A percentile compares a stretch with the other conserved stretches of the same genome.
phyloP scores from a whole-genome alignment of 2,113 vertebrate species.

The Chiloscyllium plagiosum region DNA sequence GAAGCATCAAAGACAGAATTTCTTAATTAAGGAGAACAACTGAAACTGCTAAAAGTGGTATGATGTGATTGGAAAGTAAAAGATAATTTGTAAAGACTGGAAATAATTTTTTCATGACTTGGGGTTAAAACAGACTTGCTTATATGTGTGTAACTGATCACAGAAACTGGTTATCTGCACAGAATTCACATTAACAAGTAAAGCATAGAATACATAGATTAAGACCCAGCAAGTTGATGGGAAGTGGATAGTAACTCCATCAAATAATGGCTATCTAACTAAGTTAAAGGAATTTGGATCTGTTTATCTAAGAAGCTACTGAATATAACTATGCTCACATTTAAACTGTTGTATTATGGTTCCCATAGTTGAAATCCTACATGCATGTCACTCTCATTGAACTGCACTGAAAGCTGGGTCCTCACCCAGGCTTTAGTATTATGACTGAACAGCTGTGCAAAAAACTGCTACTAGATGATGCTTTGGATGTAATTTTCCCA shows the following conservation, averaged over 20 bases:
- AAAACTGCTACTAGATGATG: conserved; percentile 8
- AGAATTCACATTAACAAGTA: background rate
- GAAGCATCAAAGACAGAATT: background rate
- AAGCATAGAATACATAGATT: background rate
- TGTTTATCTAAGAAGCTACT: background rate
- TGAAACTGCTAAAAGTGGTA: background rate
- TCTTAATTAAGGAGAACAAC: background rate
- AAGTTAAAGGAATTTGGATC: background rate
- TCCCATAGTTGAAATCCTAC: background rate
- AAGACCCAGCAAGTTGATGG: background rate
- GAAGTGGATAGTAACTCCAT: background rate
- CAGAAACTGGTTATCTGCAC: background rate
- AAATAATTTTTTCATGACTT: conserved; percentile 17
- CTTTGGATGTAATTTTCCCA: background rate
- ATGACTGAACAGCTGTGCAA: conserved; percentile 8
- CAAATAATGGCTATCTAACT: background rate
- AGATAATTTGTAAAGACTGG: conserved; percentile 21
- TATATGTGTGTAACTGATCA: background rate
- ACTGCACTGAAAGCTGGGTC: background rate
- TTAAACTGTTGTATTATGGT: background rate
- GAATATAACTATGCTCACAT: background rate
- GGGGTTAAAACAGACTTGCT: background rate
- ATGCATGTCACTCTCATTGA: background rate
- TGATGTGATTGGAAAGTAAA: background rate
- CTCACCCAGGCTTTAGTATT: background rate